These are phyloP conservation scores for Leptodirus hochenwartii DNA, from an alignment of 2,888 invertebrate species.

Conservation along the genomic window DNA sequence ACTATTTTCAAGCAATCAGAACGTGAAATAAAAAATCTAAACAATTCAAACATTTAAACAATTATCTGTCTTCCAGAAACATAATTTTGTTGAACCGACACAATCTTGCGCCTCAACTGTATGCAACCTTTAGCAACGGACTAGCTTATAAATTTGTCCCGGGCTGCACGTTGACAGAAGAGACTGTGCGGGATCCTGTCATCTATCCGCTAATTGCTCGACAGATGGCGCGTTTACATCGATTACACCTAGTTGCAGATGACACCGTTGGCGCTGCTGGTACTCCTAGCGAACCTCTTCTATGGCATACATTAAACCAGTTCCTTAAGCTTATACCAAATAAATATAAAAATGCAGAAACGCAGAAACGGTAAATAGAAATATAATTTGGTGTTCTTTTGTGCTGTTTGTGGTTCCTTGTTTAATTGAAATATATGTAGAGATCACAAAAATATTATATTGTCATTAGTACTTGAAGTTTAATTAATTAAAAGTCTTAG, in stretches of 20 bases:
- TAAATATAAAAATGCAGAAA: conserved; percentile 41
- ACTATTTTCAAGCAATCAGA: neutral
- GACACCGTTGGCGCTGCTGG: conserved; percentile 24
- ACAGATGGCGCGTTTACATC: conserved; percentile 72
- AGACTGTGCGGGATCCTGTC: conserved; percentile 41
- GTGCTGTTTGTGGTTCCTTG: too few relatives aligned
- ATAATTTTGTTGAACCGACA: conserved; percentile 44
- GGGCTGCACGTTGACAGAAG: conserved; percentile 55
- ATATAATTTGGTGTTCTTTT: too few relatives aligned
- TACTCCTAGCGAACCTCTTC: conserved; percentile 30
- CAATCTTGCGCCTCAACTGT: conserved; percentile 70
- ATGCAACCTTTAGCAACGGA: conserved; percentile 86
- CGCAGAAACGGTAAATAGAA: conserved; percentile 46
- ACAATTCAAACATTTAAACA: neutral
- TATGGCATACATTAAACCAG: conserved; percentile 61
- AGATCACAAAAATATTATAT: too few relatives aligned
- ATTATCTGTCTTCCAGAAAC: conserved; percentile 24
- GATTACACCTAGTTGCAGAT: too few relatives aligned
- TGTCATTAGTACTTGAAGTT: too few relatives aligned
- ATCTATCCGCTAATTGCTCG: conserved; percentile 60
- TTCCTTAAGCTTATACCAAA: conserved; percentile 60
- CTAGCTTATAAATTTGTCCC: conserved; percentile 76
- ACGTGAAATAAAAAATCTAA: neutral
- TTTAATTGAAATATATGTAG: too few relatives aligned
- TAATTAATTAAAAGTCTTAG: too few relatives aligned